Evolutionary conservation across 2,888 invertebrate genomes (phyloP), one percentile per base, ranked within the genome.

Genomic region (Beris morrisii): DNA sequence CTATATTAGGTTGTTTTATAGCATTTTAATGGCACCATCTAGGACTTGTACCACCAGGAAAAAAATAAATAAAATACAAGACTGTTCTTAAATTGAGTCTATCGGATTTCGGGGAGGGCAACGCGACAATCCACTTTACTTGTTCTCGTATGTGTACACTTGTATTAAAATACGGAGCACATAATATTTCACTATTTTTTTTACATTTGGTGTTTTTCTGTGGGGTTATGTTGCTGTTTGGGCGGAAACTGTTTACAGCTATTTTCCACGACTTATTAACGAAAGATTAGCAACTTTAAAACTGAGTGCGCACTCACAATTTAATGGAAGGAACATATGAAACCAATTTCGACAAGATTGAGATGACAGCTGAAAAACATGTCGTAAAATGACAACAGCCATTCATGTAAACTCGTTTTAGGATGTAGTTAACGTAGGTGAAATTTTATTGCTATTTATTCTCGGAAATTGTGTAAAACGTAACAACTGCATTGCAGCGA

Each of bases 351-450:
- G 50, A 52, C 15, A 52, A 61, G 61, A 61, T 61, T 61, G 61
- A 61, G 52, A 50, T 61, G 61, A 61, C 50, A 61, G 61, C 61
- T 61, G 61, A 61, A 61, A 54, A 61, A 61, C 50, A 61, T 38
- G 61, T 52, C 61, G 61, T 61, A 61, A 61, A 61, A 46, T 50
- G 22, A 9, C 7, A 6, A 56, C 30, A 38, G 38, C 22, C 43
- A 50, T 61, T 61, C 61, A 15, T 31, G 50, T 50, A 38, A 61
- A 61, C 52, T 52, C 52, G 12, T 56, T 15, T 56, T 43, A 43
- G 52, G 38, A 52, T 61, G 52, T 52, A 32, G 43, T 50, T 38
- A 38, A 52, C 61, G 61, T 61, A 61, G 50, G 61, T 61, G 52
- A 61, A 61, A 50, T 52, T 61, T 61, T 61, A 61, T 38, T 45